These are phyloP conservation scores for Rachycentron canadum DNA, from an alignment of 2,797 vertebrate species.

Conservation along the genomic window DNA sequence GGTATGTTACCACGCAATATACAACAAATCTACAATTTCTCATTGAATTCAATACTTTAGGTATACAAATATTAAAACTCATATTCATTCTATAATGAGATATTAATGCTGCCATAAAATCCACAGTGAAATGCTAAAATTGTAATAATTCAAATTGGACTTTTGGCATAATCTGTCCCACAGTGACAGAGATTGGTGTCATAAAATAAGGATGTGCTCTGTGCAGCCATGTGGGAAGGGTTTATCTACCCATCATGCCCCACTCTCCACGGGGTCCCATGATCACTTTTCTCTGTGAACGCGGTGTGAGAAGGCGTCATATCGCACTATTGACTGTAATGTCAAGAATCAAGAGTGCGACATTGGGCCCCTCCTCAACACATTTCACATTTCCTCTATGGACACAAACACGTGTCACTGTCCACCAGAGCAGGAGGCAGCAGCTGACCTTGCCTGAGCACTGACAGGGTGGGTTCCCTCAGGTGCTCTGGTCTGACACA, in stretches of 20 bases:
- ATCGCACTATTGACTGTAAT: slow-evolving; percentile 73
- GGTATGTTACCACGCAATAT: background rate
- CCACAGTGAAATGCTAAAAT: background rate
- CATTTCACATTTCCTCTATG: slow-evolving; percentile 5
- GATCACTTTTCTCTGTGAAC: slow-evolving; percentile 33
- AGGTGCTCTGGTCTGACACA: slow-evolving; percentile 13
- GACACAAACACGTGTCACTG: slow-evolving; percentile 6
- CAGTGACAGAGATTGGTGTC: background rate
- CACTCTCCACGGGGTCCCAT: slow-evolving; percentile 25
- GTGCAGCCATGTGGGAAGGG: background rate
- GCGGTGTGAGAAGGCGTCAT: slow-evolving; percentile 28
- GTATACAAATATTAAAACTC: background rate
- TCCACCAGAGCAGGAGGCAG: slow-evolving; percentile 42
- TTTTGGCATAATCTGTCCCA: background rate
- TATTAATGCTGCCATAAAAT: no score
- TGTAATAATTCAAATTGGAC: background rate
- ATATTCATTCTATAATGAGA: background rate
- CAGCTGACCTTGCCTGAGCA: slow-evolving; percentile 46
- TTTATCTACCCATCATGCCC: slow-evolving; percentile 56
- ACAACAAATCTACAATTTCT: no score
- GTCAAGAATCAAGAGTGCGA: slow-evolving; percentile 61
- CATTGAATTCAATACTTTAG: background rate
- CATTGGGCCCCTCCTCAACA: slow-evolving; percentile 26
- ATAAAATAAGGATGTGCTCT: background rate
- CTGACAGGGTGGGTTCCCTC: slow-evolving; percentile 45